Base-by-base conservation (phyloP, 2,888 invertebrate species). In the Villa cingulata region DNA sequence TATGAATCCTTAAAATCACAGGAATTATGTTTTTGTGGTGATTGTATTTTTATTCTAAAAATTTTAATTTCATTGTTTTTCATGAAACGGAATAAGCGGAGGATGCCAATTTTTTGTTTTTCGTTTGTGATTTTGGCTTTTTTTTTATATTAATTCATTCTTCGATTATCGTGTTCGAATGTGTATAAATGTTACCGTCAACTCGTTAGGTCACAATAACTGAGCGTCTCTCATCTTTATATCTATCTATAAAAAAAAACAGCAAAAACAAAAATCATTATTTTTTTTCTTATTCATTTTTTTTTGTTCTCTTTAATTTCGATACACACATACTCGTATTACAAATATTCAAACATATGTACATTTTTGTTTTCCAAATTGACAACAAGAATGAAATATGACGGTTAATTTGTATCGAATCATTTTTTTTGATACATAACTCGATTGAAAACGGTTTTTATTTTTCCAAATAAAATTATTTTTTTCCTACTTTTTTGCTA, bases 371-470 rank as follows among this genome's bases (percentile, higher is more conserved):
- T 36, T 3, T 47, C 44, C 54, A 54, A 54, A 54, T 54, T 54
- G 54, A 54, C 54, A 54, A 51, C 53, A 53, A 37, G 48, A 53
- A 54, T 54, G 54, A 54, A 53, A 53, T 54, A 54, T 54, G 54
- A 54, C 54, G 54, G 54, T 54, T 54, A 54, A 54, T 54, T 54
- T 54, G 54, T 54, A 54, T 53, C 54, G 52, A 53, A 54, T 53
- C 54, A 54, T 53, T 54, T 54, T 51, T 54, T 53, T 46, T 41
- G 44, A 53, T 46, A 53, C 49, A 51, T 49, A 44, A 48, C 43
- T 43, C 42, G 29, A 32, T 32, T 12, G 29, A 32, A n/a, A 32
- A 32, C 12, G 3, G 29, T 32, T 32, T 32, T 32, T 32, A 23
- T 23, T 23, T 7, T 23, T 23, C 5, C 23, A 23, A 23, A 23